phyloP scores from a whole-genome alignment of 2,113 vertebrate genomes.

The Larimichthys crocea region DNA sequence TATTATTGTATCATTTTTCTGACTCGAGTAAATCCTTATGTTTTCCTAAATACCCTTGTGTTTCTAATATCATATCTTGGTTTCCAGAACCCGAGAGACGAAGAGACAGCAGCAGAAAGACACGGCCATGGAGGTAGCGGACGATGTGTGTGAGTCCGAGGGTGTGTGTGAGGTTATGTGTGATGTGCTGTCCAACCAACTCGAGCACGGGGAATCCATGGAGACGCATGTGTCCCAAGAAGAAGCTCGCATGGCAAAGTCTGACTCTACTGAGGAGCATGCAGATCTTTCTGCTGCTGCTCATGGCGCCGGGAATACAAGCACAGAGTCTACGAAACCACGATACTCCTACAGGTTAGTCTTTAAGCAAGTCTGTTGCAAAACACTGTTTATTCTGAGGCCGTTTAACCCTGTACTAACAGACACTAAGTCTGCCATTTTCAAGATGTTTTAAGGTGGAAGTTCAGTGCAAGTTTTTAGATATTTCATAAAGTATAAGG shows the following conservation, averaged over 20 bases:
- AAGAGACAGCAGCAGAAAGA: conserved; percentile 55
- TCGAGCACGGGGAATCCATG: conserved; percentile 75
- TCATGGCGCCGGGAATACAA: not conserved
- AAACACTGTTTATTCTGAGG: not conserved
- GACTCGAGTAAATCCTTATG: not conserved
- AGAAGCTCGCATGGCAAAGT: conserved; percentile 13
- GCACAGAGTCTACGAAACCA: conserved; percentile 46
- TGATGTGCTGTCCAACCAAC: not conserved
- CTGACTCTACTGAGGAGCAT: not conserved
- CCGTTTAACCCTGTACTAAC: not conserved
- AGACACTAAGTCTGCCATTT: not conserved
- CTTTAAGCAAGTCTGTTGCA: not conserved
- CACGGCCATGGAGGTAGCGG: conserved; percentile 66
- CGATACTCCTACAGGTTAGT: conserved; percentile 86
- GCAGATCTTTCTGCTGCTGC: conserved; percentile 10
- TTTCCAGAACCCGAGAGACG: conserved; percentile 32
- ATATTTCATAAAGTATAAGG: too few relatives aligned
- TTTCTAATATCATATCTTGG: conserved; percentile 8
- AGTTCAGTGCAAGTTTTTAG: not conserved
- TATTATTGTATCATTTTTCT: not conserved
- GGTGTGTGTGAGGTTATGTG: conserved; percentile 73
- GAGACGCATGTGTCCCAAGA: conserved; percentile 67
- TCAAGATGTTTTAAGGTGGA: not conserved
- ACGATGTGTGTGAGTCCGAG: conserved; percentile 40
- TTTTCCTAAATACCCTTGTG: not conserved